These are phyloP conservation scores for Tangara arthus DNA, from an alignment of 2,797 vertebrate species.

Conservation along the genomic window DNA sequence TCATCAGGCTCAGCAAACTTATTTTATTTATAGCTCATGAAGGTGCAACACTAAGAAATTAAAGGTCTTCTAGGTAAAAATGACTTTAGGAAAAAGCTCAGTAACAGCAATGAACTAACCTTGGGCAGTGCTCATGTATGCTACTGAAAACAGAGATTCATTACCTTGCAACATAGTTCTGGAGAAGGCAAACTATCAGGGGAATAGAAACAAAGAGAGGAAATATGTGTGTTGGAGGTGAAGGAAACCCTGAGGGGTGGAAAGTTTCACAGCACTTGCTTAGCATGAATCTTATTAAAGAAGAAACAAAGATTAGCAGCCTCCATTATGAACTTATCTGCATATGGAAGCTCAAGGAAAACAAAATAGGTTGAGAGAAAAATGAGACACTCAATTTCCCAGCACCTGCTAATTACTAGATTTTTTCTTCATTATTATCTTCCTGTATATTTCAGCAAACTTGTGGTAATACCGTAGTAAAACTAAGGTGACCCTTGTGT, in stretches of 20 bases:
- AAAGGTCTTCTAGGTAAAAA: background rate
- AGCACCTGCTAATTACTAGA: background rate
- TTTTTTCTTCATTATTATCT: background rate
- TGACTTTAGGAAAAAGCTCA: background rate
- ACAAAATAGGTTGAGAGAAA: background rate
- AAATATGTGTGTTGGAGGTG: background rate
- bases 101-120: background rate
- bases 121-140: background rate
- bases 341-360: background rate
- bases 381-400: background rate
- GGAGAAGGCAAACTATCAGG: background rate
- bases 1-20: background rate
- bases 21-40: background rate
- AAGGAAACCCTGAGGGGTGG: background rate
- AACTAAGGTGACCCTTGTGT: background rate
- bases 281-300: background rate
- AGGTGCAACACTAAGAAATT: background rate
- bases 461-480: background rate
- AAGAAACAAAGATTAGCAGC: background rate
- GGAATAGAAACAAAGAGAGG: background rate
- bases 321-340: background rate
- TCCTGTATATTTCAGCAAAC: background rate
- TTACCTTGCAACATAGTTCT: background rate
- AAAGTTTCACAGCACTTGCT: background rate
- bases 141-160: background rate